phyloP scores from a whole-genome alignment of 2,113 vertebrate genomes.

The Lophura nycthemera region DNA sequence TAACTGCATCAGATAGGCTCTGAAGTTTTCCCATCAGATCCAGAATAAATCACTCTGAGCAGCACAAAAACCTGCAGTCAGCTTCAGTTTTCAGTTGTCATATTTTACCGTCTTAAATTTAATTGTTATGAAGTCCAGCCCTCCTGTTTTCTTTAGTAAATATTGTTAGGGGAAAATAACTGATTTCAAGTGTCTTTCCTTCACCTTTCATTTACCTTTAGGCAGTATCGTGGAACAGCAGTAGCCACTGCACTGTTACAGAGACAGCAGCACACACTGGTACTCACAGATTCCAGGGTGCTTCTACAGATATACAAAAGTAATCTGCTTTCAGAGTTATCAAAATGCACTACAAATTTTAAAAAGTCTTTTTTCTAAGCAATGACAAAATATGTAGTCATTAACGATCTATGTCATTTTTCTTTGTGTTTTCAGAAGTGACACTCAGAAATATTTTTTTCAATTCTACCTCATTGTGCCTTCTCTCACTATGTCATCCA shows the following conservation, averaged over 20 bases:
- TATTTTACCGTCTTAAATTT: constrained; percentile 1
- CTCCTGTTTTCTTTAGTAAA: not conserved
- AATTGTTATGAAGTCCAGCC: not conserved
- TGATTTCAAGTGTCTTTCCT: not conserved
- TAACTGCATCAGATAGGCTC: not conserved
- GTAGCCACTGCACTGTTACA: not conserved
- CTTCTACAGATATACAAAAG: not conserved
- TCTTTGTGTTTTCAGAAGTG: constrained; percentile 18
- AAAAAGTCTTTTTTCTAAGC: constrained; percentile 16
- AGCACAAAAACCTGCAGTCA: not conserved
- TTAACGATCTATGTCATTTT: constrained; percentile 33
- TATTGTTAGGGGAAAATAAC: not conserved
- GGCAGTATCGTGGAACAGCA: not conserved
- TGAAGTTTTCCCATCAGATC: not conserved
- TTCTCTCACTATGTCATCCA: not conserved
- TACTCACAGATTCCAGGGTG: not conserved
- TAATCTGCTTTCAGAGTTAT: constrained; percentile 55
- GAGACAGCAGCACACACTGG: not conserved
- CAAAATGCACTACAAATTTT: constrained; percentile 50
- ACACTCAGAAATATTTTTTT: not conserved
- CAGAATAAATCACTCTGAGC: not conserved
- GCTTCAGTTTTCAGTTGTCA: not conserved
- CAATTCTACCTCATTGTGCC: not conserved
- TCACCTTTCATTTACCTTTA: constrained; percentile 4
- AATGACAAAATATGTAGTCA: constrained; percentile 30